phyloP scores from a whole-genome alignment of 2,797 vertebrate genomes.

The Pagetopsis macropterus region DNA sequence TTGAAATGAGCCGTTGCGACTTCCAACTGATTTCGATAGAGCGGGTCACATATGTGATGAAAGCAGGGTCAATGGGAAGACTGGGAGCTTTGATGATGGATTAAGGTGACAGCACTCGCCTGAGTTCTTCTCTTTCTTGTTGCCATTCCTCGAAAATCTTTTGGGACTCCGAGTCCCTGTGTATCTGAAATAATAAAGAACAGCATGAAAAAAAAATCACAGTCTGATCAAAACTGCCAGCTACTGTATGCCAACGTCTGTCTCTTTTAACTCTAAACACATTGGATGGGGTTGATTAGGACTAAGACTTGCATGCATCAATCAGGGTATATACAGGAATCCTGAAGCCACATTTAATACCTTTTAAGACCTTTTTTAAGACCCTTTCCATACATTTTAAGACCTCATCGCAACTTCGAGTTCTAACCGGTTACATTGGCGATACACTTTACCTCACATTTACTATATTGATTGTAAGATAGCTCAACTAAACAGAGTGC shows the following conservation, averaged over 20 bases:
- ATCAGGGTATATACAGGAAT: no score
- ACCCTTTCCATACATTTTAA: no score
- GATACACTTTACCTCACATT: no score
- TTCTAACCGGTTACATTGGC: no score
- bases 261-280: background rate
- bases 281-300: background rate
- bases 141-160: constrained; percentile 87
- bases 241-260: background rate
- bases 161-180: constrained; percentile 81
- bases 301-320: no score
- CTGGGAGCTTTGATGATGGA: background rate
- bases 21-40: no score
- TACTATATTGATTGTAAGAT: no score
- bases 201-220: background rate
- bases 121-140: constrained; percentile 87
- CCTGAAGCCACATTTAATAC: no score
- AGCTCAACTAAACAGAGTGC: no score
- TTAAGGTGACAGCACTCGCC: constrained; percentile 64
- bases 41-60: background rate
- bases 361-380: no score
- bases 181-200: constrained; percentile 68
- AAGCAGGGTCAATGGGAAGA: constrained; percentile 1
- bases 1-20: no score
- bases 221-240: background rate
- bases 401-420: no score